phyloP scores from a whole-genome alignment of 1,140 invertebrate genomes.

The Lepidurus couesii region DNA sequence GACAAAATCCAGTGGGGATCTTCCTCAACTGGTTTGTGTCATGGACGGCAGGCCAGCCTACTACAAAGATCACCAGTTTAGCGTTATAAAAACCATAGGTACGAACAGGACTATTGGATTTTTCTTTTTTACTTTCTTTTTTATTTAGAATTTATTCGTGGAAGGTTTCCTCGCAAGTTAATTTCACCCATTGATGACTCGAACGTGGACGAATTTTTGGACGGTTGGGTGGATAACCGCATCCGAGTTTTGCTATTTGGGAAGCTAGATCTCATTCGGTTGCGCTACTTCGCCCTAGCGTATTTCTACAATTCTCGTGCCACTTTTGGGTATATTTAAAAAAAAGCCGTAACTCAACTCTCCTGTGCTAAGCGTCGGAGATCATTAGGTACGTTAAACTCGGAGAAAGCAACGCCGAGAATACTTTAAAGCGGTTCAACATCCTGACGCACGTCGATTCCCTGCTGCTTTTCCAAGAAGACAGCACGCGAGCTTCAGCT shows the following conservation, averaged over 20 bases:
- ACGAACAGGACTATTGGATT: constrained; percentile 28
- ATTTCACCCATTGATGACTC: constrained; percentile 63
- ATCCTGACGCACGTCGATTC: constrained; percentile 72
- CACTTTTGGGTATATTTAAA: constrained; percentile 72
- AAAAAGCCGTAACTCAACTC: background rate
- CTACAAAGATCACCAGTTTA: constrained; percentile 70
- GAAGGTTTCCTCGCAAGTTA: constrained; percentile 73
- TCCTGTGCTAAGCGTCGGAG: background rate
- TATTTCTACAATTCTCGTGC: constrained; percentile 77
- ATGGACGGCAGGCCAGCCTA: constrained; percentile 71
- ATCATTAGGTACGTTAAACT: constrained; percentile 59
- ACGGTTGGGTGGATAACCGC: constrained; percentile 83
- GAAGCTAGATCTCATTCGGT: constrained; percentile 62
- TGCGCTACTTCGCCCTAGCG: constrained; percentile 81
- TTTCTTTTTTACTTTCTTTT: constrained; percentile 29
- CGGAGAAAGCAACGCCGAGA: constrained; percentile 51
- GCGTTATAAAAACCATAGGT: constrained; percentile 71
- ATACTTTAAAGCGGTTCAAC: constrained; percentile 61
- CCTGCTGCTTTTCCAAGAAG: constrained; percentile 86
- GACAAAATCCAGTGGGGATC: constrained; percentile 53
- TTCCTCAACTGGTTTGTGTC: constrained; percentile 75
- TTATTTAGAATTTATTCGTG: constrained; percentile 70
- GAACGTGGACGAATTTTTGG: constrained; percentile 71
- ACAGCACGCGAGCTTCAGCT: constrained; percentile 69
- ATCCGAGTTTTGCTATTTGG: constrained; percentile 85